Conservation (phyloP, 2,797 vertebrate species). For the Acomys russatus region DNA sequence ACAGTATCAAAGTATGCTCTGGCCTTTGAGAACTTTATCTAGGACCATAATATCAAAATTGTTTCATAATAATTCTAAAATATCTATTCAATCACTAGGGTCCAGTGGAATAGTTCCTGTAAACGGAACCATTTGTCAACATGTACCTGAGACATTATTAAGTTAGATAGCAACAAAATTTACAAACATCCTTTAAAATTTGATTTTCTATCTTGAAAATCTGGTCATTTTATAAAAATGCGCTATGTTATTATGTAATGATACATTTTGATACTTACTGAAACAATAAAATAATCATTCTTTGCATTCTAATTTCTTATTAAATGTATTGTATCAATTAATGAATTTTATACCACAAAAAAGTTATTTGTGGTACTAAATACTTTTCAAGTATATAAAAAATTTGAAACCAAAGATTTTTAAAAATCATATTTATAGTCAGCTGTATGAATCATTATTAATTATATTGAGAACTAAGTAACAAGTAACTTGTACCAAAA, state of each 20-base stretch:
- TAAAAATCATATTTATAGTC: neutral
- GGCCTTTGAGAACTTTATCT: neutral
- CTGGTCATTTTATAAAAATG: neutral
- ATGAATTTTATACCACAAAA: neutral
- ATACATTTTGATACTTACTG: neutral
- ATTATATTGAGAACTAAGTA: neutral
- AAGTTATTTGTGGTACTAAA: neutral
- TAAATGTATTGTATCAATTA: neutral
- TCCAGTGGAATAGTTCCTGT: neutral
- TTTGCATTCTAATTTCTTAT: slow-evolving; percentile 36
- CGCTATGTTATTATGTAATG: neutral
- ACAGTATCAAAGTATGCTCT: neutral
- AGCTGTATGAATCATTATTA: slow-evolving; percentile 12
- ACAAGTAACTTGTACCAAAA: neutral
- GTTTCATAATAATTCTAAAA: neutral
- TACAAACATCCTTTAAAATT: neutral
- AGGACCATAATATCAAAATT: neutral
- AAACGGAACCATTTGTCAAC: neutral
- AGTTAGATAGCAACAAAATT: neutral
- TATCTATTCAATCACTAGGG: neutral
- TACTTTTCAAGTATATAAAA: neutral
- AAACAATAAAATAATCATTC: neutral
- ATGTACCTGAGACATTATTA: neutral
- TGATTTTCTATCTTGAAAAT: neutral
- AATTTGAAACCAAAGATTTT: neutral